These are phyloP conservation scores for Aspidiotus rigidus DNA, from an alignment of 2,888 invertebrate species.

Conservation along the genomic window DNA sequence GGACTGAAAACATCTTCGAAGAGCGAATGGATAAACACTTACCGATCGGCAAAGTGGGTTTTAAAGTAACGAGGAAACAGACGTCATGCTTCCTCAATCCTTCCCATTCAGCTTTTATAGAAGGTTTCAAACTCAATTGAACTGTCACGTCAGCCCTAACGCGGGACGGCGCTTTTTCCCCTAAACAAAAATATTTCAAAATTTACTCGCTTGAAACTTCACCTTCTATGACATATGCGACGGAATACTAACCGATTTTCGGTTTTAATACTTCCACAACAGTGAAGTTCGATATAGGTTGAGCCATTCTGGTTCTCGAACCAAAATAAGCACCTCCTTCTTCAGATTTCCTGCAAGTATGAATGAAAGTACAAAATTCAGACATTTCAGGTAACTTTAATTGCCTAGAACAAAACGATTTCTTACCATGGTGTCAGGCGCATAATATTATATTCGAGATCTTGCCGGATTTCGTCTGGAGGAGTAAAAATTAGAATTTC, in stretches of 20 bases:
- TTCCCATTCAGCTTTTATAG: slow-evolving; percentile 96
- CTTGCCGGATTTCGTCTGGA: slow-evolving; percentile 92
- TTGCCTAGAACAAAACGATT: background rate
- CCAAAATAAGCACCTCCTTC: slow-evolving; percentile 80
- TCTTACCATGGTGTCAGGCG: slow-evolving; percentile 86
- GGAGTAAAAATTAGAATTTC: background rate
- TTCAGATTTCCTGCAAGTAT: slow-evolving; percentile 62
- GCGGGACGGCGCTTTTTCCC: slow-evolving; percentile 88
- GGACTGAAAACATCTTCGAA: background rate
- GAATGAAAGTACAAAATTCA: background rate
- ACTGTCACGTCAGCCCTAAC: slow-evolving; percentile 93
- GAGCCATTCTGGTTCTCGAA: slow-evolving; percentile 99
- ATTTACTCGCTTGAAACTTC: background rate
- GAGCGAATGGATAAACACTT: slow-evolving; percentile 39
- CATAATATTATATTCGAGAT: slow-evolving; percentile 93
- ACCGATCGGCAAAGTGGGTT: slow-evolving; percentile 75
- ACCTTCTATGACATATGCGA: background rate
- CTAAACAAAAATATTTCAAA: slow-evolving; percentile 41
- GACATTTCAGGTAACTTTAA: background rate
- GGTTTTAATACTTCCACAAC: slow-evolving; percentile 92
- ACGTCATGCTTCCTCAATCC: slow-evolving; percentile 93
- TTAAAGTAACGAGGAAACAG: slow-evolving; percentile 87
- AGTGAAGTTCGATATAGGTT: slow-evolving; percentile 82
- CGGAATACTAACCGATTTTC: slow-evolving; percentile 52
- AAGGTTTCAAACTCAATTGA: slow-evolving; percentile 77